Base-by-base conservation (phyloP, 2,888 invertebrate species). In the Petrolisthes cinctipes region DNA sequence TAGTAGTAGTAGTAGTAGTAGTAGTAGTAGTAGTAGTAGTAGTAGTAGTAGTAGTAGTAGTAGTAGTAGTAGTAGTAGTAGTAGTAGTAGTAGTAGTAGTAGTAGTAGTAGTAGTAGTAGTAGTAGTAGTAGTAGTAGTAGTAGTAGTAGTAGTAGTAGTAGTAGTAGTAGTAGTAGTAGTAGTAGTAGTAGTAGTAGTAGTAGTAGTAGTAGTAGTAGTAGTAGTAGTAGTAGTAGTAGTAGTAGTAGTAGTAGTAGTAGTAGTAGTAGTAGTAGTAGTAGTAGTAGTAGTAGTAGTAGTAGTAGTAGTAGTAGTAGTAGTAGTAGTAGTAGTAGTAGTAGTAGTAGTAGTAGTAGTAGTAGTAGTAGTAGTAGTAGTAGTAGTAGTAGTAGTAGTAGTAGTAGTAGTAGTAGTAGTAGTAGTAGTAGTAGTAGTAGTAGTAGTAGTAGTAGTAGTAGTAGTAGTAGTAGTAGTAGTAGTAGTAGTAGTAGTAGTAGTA, bases 241-340 rank as follows among this genome's bases (percentile, higher is more conserved):
- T 54, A 78, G 78, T 78, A 78, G 78, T 54, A 17, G 78, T 78
- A 78, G 78, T 78, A 78, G 78, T 78, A 54, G 78, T 78, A 81
- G 66, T 81, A 81, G 66, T 81, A 81, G 66, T 81, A 81, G 66
- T 81, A 51, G 66, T 81, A 81, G 66, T 81, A 80, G 61, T 80
- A 80, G 61, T 80, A 80, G 61, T 80, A 80, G 53, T 78, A 37
- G 53, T 78, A 78, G 53, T 78, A 78, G 53, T 80, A 80, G 61
- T 80, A 80, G 61, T 80, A 80, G 61, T 80, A 80, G 61, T 80
- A 57, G 61, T 80, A 57, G 61, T 80, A 78, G 53, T n/a, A n/a
- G n/a, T n/a, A n/a, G n/a, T n/a, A n/a, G n/a, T n/a, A n/a, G n/a
- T n/a, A n/a, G n/a, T n/a, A n/a, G n/a, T n/a, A n/a, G n/a, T n/a